These are phyloP conservation scores for Eupithecia subfuscata DNA, from an alignment of 2,888 invertebrate genomes.

Conservation along the genomic window DNA sequence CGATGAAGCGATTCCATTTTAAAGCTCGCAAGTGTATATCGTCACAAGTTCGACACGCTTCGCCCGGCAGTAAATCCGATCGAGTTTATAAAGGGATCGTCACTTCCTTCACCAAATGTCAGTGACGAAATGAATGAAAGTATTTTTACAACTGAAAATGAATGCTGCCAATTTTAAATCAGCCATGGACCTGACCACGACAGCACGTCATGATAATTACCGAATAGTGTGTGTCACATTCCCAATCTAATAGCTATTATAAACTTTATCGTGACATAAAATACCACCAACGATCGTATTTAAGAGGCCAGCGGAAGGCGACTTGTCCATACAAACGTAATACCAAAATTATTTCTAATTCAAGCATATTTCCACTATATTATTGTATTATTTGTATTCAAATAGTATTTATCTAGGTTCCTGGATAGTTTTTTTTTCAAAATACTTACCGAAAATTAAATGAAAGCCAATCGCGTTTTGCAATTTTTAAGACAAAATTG, in stretches of 20 bases:
- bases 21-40: too few relatives aligned
- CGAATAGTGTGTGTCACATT: conserved; percentile 1
- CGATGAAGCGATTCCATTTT: too few relatives aligned
- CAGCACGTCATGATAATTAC: neutral
- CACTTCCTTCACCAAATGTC: neutral
- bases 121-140: conserved; percentile 26
- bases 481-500: too few relatives aligned
- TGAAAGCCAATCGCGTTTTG: too few relatives aligned
- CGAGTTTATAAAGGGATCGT: neutral
- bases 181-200: conserved; percentile 30
- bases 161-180: conserved; percentile 26
- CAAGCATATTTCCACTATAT: too few relatives aligned
- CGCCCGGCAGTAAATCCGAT: neutral
- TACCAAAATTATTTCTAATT: too few relatives aligned
- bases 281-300: conserved; percentile 12
- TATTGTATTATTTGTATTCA: too few relatives aligned
- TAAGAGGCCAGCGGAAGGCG: too few relatives aligned
- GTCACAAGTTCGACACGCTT: neutral
- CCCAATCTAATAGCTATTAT: conserved; percentile 16
- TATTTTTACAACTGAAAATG: conserved; percentile 27
- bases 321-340: too few relatives aligned
- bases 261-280: conserved; percentile 12
- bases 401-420: too few relatives aligned
- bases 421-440: too few relatives aligned
- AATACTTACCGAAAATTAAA: too few relatives aligned